Percentiles rank a stretch among this genome's conserved stretches.
Conservation (phyloP, 2,113 vertebrate genomes). For the Paratilapia polleni region DNA sequence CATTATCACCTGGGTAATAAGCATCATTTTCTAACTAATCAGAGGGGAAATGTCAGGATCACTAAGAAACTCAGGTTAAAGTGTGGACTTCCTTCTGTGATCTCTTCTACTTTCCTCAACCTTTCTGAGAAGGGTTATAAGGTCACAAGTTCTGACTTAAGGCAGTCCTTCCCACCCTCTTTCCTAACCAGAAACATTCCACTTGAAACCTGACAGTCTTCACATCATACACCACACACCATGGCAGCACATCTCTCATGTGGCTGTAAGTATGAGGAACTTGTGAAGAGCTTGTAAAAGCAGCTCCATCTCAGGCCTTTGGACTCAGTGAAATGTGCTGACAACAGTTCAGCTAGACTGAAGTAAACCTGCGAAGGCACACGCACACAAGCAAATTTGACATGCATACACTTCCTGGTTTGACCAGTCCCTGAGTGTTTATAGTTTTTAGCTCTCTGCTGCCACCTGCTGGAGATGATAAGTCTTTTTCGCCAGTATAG, state of each 20-base stretch:
- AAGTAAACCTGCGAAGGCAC: neutral
- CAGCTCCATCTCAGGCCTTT: neutral
- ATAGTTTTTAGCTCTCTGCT: constrained; percentile 19
- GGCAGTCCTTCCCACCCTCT: neutral
- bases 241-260: neutral
- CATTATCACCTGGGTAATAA: neutral
- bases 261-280: neutral
- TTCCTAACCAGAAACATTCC: neutral
- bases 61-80: neutral
- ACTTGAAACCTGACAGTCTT: neutral
- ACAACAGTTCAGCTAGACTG: neutral
- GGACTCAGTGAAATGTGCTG: neutral
- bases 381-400: neutral
- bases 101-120: neutral
- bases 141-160: fast-evolving
- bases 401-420: constrained; percentile 14
- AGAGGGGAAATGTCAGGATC: neutral
- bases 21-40: fast-evolving
- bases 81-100: neutral
- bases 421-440: neutral
- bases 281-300: constrained; percentile 1
- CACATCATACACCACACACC: neutral
- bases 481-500: fast-evolving
- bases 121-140: neutral
- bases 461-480: constrained; percentile 47